Percentiles rank a stretch among this genome's conserved stretches.
phyloP scores from a whole-genome alignment of 2,888 invertebrate genomes.

The Apamea sordens region DNA sequence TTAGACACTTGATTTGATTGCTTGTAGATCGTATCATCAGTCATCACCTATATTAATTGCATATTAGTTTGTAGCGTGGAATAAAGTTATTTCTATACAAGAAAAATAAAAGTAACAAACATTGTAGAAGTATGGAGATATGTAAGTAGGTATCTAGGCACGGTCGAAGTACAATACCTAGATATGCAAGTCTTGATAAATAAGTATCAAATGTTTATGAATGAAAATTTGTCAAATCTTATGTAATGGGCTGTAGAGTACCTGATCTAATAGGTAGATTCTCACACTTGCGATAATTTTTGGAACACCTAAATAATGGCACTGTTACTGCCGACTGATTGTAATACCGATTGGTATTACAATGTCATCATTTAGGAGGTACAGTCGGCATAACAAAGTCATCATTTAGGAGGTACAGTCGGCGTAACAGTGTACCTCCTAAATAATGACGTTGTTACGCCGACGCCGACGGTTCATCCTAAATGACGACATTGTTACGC shows the following conservation, averaged over 20 bases:
- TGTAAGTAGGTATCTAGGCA: neutral
- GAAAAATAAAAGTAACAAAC: neutral
- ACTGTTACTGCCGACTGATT: no score
- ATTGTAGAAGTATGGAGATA: neutral
- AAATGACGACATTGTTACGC: neutral
- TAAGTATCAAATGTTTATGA: neutral
- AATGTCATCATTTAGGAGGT: no score
- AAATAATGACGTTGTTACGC: no score
- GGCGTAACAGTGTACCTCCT: no score
- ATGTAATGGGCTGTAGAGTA: neutral
- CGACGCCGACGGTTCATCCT: neutral
- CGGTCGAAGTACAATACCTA: neutral
- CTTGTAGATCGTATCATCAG: constrained; percentile 29
- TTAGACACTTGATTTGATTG: constrained; percentile 8
- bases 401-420: no score
- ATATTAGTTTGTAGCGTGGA: constrained; percentile 9
- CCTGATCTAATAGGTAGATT: neutral
- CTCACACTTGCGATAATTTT: constrained; percentile 8
- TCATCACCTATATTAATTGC: constrained; percentile 19
- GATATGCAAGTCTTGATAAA: neutral
- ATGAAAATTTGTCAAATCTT: neutral
- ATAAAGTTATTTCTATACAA: neutral
- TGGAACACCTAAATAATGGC: neutral
- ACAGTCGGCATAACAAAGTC: no score
- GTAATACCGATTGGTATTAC: no score